phyloP scores from a whole-genome alignment of 1,140 invertebrate genomes.

The Conus betulinus region DNA sequence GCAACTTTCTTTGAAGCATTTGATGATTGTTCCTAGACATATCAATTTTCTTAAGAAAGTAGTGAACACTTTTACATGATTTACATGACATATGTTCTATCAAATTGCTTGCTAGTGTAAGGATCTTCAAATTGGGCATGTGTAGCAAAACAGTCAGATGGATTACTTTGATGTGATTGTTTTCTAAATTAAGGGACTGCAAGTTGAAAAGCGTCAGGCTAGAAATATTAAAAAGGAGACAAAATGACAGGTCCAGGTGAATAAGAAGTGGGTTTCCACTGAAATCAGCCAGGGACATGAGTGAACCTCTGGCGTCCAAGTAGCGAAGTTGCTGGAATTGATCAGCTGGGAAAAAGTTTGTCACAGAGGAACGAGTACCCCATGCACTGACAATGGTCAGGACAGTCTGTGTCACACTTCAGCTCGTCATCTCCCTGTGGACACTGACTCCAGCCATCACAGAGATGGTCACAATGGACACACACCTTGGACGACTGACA shows the following conservation, averaged over 20 bases:
- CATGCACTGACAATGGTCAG: conserved; percentile 21
- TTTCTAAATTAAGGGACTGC: conserved; percentile 18
- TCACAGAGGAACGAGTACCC: not conserved
- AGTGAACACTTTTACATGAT: not conserved
- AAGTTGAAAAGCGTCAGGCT: not conserved
- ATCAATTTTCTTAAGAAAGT: not conserved
- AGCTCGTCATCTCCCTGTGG: conserved; percentile 38
- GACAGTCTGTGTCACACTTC: conserved; percentile 23
- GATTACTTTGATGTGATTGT: conserved; percentile 14
- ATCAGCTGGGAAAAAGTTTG: not conserved
- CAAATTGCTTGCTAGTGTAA: not conserved
- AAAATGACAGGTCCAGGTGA: conserved; percentile 26
- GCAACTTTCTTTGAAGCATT: not conserved
- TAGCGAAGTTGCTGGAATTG: conserved; percentile 6
- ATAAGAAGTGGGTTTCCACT: not conserved
- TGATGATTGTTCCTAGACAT: not conserved
- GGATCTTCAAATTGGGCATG: not conserved
- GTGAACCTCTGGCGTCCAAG: not conserved
- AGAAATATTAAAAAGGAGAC: not conserved
- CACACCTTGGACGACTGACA: conserved; percentile 28
- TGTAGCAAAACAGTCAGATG: not conserved
- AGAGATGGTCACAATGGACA: conserved; percentile 31
- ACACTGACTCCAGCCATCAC: conserved; percentile 38
- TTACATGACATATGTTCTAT: not conserved
- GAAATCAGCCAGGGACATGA: conserved; percentile 1